Base-by-base conservation (phyloP, 2,888 invertebrate species). In the Drosophila eohydei region DNA sequence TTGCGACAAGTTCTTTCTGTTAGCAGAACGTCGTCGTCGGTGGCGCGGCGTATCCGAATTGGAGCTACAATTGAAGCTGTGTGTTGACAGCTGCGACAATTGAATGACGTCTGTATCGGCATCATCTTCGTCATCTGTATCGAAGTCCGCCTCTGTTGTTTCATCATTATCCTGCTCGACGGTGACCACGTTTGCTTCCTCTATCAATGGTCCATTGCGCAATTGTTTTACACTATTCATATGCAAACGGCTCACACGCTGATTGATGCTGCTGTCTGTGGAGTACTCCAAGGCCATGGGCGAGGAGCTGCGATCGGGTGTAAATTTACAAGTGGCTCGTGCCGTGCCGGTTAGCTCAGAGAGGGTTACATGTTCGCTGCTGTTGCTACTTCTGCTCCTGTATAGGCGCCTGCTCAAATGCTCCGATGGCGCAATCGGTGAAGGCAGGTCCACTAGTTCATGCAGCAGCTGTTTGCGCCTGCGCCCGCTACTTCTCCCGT, bases 1-100 rank as follows among this genome's bases (percentile, higher is more conserved):
- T 73, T 90, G 91, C n/a, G 93, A 93, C 2, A 93, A 76, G 80
- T 93, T 93, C 80, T 92, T 93, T 9, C 93, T 91, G 78, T 91
- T 92, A 0, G 91, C 91, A 1, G 92, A 92, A 14, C 90, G 89
- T 12, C 89, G 86, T 40, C 91, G 84, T 2, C 91, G 87, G 60
- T 90, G 91, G 11, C 91, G 87, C 9, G 93, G 93, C 0, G 93
- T 93, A 55, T 92, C 91, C 0, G 84, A 87, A 48, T 88, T 90
- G 5, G 91, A 91, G 44, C 89, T 88, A 11, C 88, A 90, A 58
- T 84, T 91, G 9, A 83, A 81, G 38, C 91, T 90, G 2, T 83
- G 73, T 8, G 80, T 81, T 3, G 90, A 90, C n/a, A 91, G 26
- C 61, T 90, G 92, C 81, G 90, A 90, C 30, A 91, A 28, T 54